Conservation (phyloP, 2,113 vertebrate genomes). For the Prochilodus magdalenae region DNA sequence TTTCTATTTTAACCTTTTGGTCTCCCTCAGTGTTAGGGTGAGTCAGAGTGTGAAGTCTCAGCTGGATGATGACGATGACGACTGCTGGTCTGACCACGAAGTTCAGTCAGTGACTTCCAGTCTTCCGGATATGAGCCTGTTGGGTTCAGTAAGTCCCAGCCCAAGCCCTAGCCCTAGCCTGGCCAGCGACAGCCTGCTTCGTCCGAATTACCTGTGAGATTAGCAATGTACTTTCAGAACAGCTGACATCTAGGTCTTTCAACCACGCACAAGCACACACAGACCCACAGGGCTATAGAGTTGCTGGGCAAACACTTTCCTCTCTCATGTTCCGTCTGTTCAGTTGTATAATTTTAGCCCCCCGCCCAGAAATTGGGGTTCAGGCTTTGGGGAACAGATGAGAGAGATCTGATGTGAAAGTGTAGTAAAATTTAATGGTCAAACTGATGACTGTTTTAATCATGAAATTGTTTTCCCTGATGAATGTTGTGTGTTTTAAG, state of each 20-base stretch:
- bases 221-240: neutral
- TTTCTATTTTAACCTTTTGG: neutral
- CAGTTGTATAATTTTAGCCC: neutral
- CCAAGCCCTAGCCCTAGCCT: conserved; percentile 28
- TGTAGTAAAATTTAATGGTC: conserved; percentile 11
- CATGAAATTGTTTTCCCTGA: neutral
- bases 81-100: conserved; percentile 58
- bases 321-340: neutral
- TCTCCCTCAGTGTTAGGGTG: conserved; percentile 32
- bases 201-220: conserved; percentile 27
- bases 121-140: conserved; percentile 55
- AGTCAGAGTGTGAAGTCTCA: conserved; percentile 36
- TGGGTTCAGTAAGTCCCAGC: conserved; percentile 37
- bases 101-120: conserved; percentile 52
- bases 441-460: conserved; percentile 30
- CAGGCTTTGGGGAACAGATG: neutral
- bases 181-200: conserved; percentile 40
- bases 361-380: conserved; percentile 2
- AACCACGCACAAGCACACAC: neutral
- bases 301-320: neutral
- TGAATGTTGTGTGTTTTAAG: neutral
- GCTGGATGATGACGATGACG: conserved; percentile 46
- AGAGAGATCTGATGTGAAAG: conserved; percentile 13
- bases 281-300: neutral
- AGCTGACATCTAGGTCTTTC: conserved; percentile 30